Percentiles rank a stretch among this genome's conserved stretches.
Conservation (phyloP, 1,140 invertebrate species). For the Pseudomyrmex pallidus region DNA sequence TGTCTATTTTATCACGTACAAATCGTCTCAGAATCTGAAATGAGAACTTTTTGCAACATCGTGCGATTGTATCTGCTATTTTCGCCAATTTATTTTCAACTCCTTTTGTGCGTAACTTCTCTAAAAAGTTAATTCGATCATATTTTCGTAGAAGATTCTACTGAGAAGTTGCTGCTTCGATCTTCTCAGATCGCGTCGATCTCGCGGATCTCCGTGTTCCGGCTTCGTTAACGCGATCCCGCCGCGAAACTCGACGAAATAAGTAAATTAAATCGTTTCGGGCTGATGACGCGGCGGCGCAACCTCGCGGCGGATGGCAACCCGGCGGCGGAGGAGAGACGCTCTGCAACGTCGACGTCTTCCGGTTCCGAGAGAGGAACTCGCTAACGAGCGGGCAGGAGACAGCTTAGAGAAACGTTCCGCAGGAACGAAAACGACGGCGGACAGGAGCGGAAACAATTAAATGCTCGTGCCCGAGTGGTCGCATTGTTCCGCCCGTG, state of each 20-base stretch:
- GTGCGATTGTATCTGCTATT: too few species aligned
- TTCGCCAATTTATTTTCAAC: background rate
- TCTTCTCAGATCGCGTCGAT: background rate
- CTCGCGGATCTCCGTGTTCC: background rate
- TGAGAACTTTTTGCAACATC: too few species aligned
- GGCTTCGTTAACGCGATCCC: slow-evolving; percentile 49
- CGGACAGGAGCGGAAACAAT: slow-evolving; percentile 74
- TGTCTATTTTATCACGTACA: too few species aligned
- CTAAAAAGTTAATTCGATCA: too few species aligned
- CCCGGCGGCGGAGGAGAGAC: background rate
- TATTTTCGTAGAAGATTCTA: slow-evolving; percentile 3
- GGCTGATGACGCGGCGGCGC: slow-evolving; percentile 30
- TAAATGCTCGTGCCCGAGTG: slow-evolving; percentile 72
- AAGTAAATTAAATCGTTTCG: slow-evolving; percentile 67
- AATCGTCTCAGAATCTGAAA: too few species aligned
- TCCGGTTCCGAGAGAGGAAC: slow-evolving; percentile 74
- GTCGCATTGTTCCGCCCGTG: slow-evolving; percentile 68
- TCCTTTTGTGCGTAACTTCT: background rate
- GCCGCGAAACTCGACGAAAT: slow-evolving; percentile 57
- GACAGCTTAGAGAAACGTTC: slow-evolving; percentile 69
- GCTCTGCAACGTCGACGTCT: slow-evolving; percentile 69
- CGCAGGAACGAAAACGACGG: slow-evolving; percentile 71
- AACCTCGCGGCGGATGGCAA: slow-evolving; percentile 1
- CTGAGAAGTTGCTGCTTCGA: background rate
- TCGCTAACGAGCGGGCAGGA: slow-evolving; percentile 69